These are phyloP conservation scores for Eilema sororculum DNA, from an alignment of 2,888 invertebrate genomes.

Conservation along the genomic window DNA sequence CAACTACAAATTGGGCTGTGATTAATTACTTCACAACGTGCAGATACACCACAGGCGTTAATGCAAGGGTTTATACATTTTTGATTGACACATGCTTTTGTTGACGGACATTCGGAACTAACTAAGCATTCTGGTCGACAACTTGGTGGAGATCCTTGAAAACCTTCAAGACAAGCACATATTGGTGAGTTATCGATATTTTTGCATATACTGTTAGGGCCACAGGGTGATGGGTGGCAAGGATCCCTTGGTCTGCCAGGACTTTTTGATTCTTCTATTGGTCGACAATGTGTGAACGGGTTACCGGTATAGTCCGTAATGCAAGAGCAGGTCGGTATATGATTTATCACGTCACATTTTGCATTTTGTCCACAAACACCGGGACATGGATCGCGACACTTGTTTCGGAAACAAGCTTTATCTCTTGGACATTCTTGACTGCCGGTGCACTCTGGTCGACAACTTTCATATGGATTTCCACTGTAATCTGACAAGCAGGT, in stretches of 20 bases:
- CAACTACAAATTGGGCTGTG: conserved; percentile 96
- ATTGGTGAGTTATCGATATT: conserved; percentile 92
- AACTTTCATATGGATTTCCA: conserved; percentile 91
- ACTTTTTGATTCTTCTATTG: conserved; percentile 61
- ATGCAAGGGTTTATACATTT: conserved; percentile 94
- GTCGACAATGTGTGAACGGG: conserved; percentile 88
- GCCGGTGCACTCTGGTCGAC: conserved; percentile 91
- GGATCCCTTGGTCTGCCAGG: conserved; percentile 86
- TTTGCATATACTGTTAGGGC: conserved; percentile 92
- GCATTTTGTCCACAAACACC: conserved; percentile 92
- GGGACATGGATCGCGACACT: conserved; percentile 92
- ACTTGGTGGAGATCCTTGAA: conserved; percentile 92
- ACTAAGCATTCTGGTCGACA: conserved; percentile 95
- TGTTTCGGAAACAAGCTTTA: conserved; percentile 91
- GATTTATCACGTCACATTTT: conserved; percentile 91
- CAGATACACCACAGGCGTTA: conserved; percentile 92
- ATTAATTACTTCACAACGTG: conserved; percentile 93
- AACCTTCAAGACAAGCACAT: conserved; percentile 92
- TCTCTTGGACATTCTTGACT: conserved; percentile 91
- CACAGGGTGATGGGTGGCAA: conserved; percentile 92
- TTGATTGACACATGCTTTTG: conserved; percentile 93
- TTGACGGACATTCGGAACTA: conserved; percentile 93
- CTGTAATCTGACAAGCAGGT: conserved; percentile 89
- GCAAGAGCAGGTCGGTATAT: conserved; percentile 91
- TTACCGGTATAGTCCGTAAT: conserved; percentile 90